Conservation (phyloP, 2,113 vertebrate species). For the Protobothrops mucrosquamatus region DNA sequence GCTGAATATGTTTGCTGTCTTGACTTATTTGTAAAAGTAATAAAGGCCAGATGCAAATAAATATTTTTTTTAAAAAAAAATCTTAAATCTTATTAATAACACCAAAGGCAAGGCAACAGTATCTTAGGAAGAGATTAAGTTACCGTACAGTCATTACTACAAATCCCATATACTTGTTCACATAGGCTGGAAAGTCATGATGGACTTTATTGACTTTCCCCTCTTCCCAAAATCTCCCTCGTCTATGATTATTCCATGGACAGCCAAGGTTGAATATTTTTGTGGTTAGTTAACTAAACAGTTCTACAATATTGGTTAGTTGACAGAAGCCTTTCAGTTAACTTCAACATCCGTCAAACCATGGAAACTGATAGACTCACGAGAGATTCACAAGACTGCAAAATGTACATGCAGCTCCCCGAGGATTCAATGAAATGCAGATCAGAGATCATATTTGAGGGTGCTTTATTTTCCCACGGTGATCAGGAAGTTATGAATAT, state of each 20-base stretch:
- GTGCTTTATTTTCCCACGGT: neutral
- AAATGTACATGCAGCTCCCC: no score
- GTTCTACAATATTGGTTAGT: neutral
- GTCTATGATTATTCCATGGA: neutral
- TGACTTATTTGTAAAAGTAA: neutral
- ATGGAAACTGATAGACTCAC: neutral
- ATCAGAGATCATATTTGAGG: neutral
- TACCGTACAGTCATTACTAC: neutral
- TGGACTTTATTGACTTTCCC: neutral
- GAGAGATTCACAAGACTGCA: neutral
- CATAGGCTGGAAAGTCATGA: neutral
- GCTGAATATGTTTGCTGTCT: neutral
- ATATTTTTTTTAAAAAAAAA: neutral
- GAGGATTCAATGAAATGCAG: neutral
- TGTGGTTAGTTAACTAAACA: conserved; percentile 1
- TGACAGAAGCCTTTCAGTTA: neutral
- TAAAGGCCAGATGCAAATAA: neutral
- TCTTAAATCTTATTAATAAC: neutral
- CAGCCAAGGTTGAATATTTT: neutral
- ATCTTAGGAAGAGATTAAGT: neutral
- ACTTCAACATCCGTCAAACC: neutral
- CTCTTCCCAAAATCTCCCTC: neutral
- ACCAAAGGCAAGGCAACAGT: neutral
- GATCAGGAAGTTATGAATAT: neutral
- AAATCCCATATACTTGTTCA: neutral